Evolutionary conservation across 2,113 vertebrate species (phyloP).

Genomic region (Ifrita kowaldi): DNA sequence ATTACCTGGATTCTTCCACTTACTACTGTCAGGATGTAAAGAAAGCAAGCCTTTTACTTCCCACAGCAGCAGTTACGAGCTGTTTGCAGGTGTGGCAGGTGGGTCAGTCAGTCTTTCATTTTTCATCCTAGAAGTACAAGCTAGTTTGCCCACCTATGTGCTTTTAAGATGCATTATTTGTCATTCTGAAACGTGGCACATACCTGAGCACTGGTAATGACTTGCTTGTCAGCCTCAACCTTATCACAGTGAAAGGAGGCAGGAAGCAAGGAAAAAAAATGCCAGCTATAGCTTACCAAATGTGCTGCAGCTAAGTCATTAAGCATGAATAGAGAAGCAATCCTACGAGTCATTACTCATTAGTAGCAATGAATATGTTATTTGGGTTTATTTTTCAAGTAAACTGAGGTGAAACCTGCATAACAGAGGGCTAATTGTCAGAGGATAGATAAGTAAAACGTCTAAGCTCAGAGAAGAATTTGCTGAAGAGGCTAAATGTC

Average conservation of each 20-base stretch:
- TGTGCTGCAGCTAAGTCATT: conserved; percentile 15
- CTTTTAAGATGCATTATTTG: neutral
- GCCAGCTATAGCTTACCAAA: neutral
- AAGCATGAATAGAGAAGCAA: neutral
- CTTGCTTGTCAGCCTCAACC: neutral
- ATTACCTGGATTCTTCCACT: neutral
- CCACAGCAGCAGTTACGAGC: neutral
- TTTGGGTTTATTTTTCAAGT: conserved; percentile 23
- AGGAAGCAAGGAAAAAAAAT: neutral
- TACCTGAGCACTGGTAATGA: neutral
- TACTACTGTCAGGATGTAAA: neutral
- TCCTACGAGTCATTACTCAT: conserved; percentile 56
- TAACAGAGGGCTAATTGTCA: neutral
- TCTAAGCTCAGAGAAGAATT: neutral
- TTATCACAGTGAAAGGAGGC: neutral
- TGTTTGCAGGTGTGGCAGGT: neutral
- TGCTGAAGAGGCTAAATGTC: neutral
- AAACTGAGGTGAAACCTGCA: neutral
- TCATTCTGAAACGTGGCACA: neutral
- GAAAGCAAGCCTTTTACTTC: neutral
- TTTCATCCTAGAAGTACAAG: neutral
- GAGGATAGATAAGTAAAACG: neutral
- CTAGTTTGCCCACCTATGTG: neutral
- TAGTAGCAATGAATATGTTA: conserved; percentile 19
- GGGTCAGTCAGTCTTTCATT: neutral